Evolutionary conservation across 2,113 vertebrate species (phyloP).

Genomic region (Percina caprodes): DNA sequence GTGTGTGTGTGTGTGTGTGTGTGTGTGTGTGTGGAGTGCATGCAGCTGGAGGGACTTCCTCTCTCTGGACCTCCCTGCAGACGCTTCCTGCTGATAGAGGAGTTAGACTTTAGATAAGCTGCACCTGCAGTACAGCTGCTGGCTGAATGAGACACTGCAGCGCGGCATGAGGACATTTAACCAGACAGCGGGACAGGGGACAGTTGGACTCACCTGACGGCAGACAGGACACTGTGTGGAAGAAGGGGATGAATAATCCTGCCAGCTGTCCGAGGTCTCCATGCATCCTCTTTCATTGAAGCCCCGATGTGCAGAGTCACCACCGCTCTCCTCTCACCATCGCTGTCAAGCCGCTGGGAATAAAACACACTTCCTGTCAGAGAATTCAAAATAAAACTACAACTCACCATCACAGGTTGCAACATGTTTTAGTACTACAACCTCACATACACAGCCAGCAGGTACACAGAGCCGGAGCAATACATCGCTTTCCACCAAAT

Average conservation of each 20-base stretch:
- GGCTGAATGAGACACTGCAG: slow-evolving; percentile 39
- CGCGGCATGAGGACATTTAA: background rate
- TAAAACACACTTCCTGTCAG: slow-evolving; percentile 21
- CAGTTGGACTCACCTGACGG: slow-evolving; percentile 47
- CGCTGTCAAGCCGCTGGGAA: background rate
- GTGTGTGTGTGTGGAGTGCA: background rate
- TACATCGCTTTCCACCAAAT: too few relatives aligned
- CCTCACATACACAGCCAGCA: background rate
- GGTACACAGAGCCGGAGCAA: too few relatives aligned
- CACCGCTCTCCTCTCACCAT: slow-evolving; percentile 2
- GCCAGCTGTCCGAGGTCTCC: slow-evolving; percentile 24
- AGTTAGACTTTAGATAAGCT: slow-evolving; percentile 60
- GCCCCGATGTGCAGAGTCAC: slow-evolving; percentile 46
- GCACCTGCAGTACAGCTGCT: slow-evolving; percentile 61
- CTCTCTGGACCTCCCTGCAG: slow-evolving; percentile 44
- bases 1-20: background rate
- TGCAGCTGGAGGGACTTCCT: background rate
- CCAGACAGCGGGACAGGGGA: background rate
- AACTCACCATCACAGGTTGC: too few relatives aligned
- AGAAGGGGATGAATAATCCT: background rate
- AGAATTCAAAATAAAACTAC: slow-evolving; percentile 58
- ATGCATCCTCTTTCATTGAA: slow-evolving; percentile 34
- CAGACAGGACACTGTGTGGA: background rate
- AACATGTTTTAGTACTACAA: too few relatives aligned
- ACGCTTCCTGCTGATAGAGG: slow-evolving; percentile 58